Conservation (phyloP, 2,888 invertebrate genomes). For the Meghimatium bilineatum region DNA sequence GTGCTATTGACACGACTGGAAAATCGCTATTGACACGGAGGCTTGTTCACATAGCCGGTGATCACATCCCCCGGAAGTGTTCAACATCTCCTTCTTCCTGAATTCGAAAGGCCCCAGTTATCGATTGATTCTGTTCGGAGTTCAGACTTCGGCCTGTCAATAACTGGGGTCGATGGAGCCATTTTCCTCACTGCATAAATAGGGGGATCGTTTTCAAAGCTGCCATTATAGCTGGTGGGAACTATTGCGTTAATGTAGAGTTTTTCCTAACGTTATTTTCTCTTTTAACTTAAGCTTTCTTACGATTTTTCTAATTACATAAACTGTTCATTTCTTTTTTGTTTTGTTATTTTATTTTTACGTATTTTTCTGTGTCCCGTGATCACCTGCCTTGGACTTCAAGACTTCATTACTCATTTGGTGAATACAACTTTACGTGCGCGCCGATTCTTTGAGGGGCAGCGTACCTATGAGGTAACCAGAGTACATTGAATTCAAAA, state of each 20-base stretch:
- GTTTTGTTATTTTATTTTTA: not conserved
- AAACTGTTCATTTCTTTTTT: not conserved
- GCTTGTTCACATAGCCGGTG: slow-evolving; percentile 7
- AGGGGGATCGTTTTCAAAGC: not conserved
- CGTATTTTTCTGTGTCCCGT: too few relatives aligned
- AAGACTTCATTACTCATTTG: too few relatives aligned
- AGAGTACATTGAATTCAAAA: too few relatives aligned
- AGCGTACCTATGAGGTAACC: too few relatives aligned
- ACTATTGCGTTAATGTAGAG: not conserved
- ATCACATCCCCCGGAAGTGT: slow-evolving; percentile 44
- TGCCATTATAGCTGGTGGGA: not conserved
- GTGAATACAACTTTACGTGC: too few relatives aligned
- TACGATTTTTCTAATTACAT: not conserved
- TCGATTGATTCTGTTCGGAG: not conserved
- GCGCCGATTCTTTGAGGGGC: too few relatives aligned
- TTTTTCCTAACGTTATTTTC: too few relatives aligned
- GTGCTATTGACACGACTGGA: slow-evolving; percentile 22
- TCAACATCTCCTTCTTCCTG: slow-evolving; percentile 41
- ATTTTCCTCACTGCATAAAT: not conserved
- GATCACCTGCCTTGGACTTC: too few relatives aligned
- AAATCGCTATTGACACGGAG: slow-evolving; percentile 33
- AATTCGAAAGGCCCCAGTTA: slow-evolving; percentile 1
- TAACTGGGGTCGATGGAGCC: not conserved
- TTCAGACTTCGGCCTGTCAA: not conserved
- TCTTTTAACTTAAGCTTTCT: too few relatives aligned